phyloP scores from a whole-genome alignment of 2,888 invertebrate genomes.

The Melitaea athalia region DNA sequence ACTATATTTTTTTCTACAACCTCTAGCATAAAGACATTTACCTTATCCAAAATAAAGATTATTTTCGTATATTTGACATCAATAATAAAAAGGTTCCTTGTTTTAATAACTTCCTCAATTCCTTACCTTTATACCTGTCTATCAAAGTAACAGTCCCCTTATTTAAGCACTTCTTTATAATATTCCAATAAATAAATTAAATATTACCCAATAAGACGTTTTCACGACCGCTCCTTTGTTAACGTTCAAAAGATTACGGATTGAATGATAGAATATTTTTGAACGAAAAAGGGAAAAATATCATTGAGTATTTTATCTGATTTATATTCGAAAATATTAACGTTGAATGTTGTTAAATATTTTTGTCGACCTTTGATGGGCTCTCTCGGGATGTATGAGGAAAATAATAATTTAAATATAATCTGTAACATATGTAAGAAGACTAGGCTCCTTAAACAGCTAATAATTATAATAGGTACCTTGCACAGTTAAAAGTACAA shows the following conservation, averaged over 20 bases:
- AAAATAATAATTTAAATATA: too few species aligned
- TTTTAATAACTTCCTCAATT: constrained; percentile 22
- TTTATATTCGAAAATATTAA: background rate
- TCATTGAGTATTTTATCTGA: constrained; percentile 2
- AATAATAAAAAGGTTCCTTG: constrained; percentile 31
- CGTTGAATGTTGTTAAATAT: background rate
- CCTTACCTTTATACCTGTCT: constrained; percentile 32
- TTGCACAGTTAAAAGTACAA: too few species aligned
- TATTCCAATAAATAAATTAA: constrained; percentile 27
- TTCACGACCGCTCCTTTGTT: background rate
- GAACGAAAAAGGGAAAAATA: background rate
- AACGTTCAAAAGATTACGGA: constrained; percentile 3
- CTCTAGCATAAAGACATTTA: background rate
- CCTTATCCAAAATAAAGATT: constrained; percentile 13
- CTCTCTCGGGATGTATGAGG: background rate
- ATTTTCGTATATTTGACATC: constrained; percentile 8
- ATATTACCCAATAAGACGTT: constrained; percentile 8
- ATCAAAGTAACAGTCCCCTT: constrained; percentile 22
- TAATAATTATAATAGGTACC: too few species aligned
- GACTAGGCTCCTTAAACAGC: too few species aligned
- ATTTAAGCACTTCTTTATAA: constrained; percentile 20
- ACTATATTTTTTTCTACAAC: background rate
- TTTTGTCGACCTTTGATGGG: background rate
- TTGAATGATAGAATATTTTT: constrained; percentile 3
- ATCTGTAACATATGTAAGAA: too few species aligned